These are phyloP conservation scores for Porites lobata DNA, from an alignment of 92 coral and sea anemone genomes.

Conservation along the genomic window DNA sequence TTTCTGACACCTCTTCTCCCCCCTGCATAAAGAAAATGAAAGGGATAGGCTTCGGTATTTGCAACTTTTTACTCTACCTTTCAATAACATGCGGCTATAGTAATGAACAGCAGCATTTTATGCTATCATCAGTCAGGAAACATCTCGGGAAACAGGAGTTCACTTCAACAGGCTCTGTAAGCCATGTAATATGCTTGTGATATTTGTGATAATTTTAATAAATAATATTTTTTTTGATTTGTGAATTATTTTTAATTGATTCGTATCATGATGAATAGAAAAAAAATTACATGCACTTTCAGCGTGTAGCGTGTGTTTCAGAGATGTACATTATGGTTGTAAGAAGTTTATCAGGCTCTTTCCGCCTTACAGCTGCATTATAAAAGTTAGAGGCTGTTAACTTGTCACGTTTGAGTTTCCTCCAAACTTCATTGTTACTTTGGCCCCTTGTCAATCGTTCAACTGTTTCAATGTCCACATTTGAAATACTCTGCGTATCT, in stretches of 20 bases:
- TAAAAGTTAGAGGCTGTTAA: too few relatives aligned
- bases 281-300: conserved; percentile 7
- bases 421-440: too few relatives aligned
- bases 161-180: not conserved
- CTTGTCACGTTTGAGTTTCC: too few relatives aligned
- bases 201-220: too few relatives aligned
- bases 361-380: too few relatives aligned
- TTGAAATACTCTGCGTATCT: too few relatives aligned
- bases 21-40: conserved; percentile 33
- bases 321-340: not conserved
- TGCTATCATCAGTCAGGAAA: conserved; percentile 19
- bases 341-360: too few relatives aligned
- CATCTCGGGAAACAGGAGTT: conserved; percentile 28
- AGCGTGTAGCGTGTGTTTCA: conserved; percentile 18
- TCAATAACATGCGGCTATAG: conserved; percentile 18
- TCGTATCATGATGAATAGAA: conserved; percentile 28
- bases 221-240: too few relatives aligned
- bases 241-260: not conserved
- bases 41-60: conserved; percentile 34
- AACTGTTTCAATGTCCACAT: too few relatives aligned
- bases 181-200: not conserved
- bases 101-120: conserved; percentile 35
- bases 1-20: conserved; percentile 60
- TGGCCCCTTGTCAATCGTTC: too few relatives aligned
- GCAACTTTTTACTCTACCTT: conserved; percentile 30